Base-by-base conservation (phyloP, 2,888 invertebrate genomes). In the Argyresthia albistria region DNA sequence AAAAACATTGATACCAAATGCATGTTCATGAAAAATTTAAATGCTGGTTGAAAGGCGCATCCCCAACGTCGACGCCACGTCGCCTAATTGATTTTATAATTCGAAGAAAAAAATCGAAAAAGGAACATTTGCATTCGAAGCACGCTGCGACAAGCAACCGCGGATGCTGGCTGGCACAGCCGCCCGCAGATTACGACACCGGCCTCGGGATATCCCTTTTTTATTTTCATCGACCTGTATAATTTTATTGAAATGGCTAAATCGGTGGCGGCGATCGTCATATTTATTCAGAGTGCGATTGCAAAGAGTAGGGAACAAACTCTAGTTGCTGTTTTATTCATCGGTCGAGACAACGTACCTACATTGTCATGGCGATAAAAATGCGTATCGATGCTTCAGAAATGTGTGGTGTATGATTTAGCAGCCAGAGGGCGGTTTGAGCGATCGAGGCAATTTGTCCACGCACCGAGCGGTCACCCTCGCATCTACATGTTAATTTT, bases 21-120 rank as follows among this genome's bases (percentile, higher is more conserved):
- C 25, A 25, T 25, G 25, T 25, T 25, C 25, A 25, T 25, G n/a
- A 25, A 25, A 25, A 4, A 25, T 25, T 25, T 25, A 25, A 25
- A 25, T 25, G 25, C 25, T 25, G 2, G 25, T 25, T 52, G 35
- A 37, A 42, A 50, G 49, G 35, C 47, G 50, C 47, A 35, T 39
- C 43, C 25, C 47, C 64, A 61, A 68, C 60, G 66, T 61, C 59
- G 61, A 53, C 55, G 62, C 58, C 61, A 65, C 55, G 62, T 59
- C 61, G 65, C 64, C 69, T 80, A 80, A 82, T 82, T 80, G 81
- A 79, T 79, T 82, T 78, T 77, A 70, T 79, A 77, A 80, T 76
- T 73, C 62, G 64, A 68, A 60, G 64, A 61, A 69, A 25, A 25
- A 71, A 68, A 66, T 69, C 62, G 60, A 70, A 73, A 73, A 76